These are phyloP conservation scores for Heliconius hortense DNA, from an alignment of 2,888 invertebrate species.

Conservation along the genomic window DNA sequence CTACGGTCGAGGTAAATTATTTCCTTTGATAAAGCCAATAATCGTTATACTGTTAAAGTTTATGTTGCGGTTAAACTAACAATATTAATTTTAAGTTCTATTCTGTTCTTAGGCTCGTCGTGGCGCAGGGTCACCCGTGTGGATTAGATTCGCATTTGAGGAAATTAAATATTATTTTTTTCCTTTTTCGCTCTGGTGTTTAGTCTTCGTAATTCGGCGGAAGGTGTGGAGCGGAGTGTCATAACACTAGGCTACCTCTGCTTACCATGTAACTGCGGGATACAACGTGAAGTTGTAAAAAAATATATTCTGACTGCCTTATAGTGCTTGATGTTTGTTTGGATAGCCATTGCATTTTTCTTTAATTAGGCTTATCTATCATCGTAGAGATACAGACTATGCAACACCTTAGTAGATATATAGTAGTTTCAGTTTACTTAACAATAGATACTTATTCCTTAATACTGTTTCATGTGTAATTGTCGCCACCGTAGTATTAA, in stretches of 20 bases:
- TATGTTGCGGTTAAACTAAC: conserved; percentile 1
- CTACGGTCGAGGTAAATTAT: conserved; percentile 37
- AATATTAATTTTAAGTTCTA: neutral
- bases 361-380: neutral
- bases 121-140: no score
- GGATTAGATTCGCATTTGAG: no score
- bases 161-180: no score
- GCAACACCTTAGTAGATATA: neutral
- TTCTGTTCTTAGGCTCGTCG: neutral
- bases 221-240: no score
- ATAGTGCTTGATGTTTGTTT: neutral
- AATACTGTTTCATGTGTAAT: conserved; percentile 34
- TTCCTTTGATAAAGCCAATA: conserved; percentile 33
- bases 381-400: neutral
- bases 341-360: neutral
- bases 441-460: conserved; percentile 15
- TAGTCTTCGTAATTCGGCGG: no score
- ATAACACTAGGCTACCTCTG: no score
- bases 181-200: no score
- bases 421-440: neutral
- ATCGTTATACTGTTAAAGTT: conserved; percentile 36
- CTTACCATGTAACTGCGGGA: no score
- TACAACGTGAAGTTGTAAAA: no score
- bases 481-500: conserved; percentile 57
- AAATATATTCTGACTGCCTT: neutral